Evolutionary conservation across 30 jellyfish, hydroid and myxozoan genomes (phyloP).

Genomic region (Nemopilema nomurai): DNA sequence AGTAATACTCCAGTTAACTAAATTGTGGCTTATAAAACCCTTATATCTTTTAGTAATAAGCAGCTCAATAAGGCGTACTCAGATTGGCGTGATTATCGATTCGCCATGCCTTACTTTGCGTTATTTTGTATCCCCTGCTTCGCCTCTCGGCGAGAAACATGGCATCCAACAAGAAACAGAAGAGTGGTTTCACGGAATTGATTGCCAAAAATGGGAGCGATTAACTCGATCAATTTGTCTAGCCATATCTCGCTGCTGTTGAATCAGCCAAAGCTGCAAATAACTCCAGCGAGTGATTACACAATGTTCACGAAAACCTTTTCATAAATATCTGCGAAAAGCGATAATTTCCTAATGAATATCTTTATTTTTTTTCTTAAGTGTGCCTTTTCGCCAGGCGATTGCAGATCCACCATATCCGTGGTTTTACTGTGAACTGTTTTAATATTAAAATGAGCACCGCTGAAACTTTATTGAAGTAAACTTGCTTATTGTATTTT

Average conservation of each 20-base stretch:
- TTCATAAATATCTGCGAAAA: neutral
- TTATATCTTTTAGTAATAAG: neutral
- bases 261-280: neutral
- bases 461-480: neutral
- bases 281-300: neutral
- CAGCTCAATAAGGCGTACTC: neutral
- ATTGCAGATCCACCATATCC: neutral
- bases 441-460: neutral
- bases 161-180: neutral
- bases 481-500: no score
- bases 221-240: neutral
- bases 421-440: neutral
- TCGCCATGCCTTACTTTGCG: neutral
- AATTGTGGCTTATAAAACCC: no score
- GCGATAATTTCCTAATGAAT: neutral
- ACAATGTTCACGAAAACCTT: neutral
- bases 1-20: neutral
- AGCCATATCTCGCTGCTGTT: neutral
- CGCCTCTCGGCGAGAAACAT: neutral
- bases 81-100: neutral
- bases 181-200: neutral
- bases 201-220: neutral
- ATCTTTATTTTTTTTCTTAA: neutral
- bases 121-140: neutral
- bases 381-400: neutral